These are phyloP conservation scores for Eupeodes corollae DNA, from an alignment of 1,140 invertebrate genomes.

Conservation along the genomic window DNA sequence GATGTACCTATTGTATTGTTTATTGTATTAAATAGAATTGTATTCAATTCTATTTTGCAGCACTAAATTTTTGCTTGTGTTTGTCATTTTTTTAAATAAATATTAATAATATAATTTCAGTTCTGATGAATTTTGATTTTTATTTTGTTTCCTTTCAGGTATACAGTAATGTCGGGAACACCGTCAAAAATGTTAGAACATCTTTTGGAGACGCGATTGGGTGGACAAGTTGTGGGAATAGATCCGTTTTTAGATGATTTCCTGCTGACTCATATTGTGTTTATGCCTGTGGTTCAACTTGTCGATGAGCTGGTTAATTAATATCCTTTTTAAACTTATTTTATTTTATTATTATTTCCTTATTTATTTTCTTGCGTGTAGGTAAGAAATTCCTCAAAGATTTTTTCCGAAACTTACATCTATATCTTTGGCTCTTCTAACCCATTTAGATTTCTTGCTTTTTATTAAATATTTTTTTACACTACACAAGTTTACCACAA, in stretches of 20 bases:
- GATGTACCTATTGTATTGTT: no score
- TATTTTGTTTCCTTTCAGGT: slow-evolving; percentile 48
- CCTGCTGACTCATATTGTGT: slow-evolving; percentile 76
- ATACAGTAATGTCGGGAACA: slow-evolving; percentile 80
- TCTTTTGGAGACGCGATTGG: slow-evolving; percentile 68
- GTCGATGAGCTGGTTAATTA: slow-evolving; percentile 64
- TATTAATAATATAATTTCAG: not conserved
- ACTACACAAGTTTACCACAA: no score
- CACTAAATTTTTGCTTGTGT: no score
- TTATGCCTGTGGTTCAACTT: slow-evolving; percentile 67
- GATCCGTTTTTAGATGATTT: slow-evolving; percentile 73
- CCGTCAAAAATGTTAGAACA: slow-evolving; percentile 82
- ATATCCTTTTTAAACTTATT: slow-evolving; percentile 52
- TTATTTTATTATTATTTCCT: not conserved
- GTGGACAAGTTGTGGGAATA: slow-evolving; percentile 42
- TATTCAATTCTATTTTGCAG: no score
- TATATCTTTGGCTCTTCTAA: no score
- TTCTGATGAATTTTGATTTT: slow-evolving; percentile 3
- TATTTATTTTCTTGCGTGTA: no score
- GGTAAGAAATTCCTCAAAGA: no score
- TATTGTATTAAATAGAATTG: no score
- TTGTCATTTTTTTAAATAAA: slow-evolving; percentile 3
- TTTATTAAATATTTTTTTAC: no score
- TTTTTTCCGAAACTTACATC: no score
- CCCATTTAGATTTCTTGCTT: no score